Conservation (phyloP, 2,888 invertebrate species). For the Chelonus formosanus region DNA sequence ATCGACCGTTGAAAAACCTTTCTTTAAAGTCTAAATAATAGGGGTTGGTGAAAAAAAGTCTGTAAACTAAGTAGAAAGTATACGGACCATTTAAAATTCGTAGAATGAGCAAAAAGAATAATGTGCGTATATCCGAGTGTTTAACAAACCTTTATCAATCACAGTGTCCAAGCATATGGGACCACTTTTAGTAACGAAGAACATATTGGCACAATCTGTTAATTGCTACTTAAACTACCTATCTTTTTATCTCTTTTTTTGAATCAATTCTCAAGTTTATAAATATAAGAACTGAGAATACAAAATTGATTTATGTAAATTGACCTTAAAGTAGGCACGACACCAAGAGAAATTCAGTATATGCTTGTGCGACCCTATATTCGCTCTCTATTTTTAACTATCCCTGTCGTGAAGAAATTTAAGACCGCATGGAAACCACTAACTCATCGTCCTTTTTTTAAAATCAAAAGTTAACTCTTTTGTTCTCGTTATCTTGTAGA, state of each 20-base stretch:
- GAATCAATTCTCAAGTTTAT: neutral
- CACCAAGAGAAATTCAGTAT: constrained; percentile 13
- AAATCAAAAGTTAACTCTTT: constrained; percentile 7
- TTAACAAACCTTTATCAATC: too few species aligned
- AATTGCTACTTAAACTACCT: too few species aligned
- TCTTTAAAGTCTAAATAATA: constrained; percentile 3
- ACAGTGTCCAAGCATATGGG: too few species aligned
- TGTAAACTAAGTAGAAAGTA: too few species aligned
- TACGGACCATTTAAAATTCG: too few species aligned
- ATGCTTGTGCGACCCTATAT: constrained; percentile 7
- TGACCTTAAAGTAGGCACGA: constrained; percentile 11
- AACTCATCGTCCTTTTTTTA: constrained; percentile 18
- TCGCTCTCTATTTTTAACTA: constrained; percentile 52
- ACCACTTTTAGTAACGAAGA: too few species aligned
- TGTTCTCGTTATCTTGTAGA: constrained; percentile 1
- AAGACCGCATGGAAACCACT: constrained; percentile 43
- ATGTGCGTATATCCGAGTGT: too few species aligned
- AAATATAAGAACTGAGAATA: constrained; percentile 5
- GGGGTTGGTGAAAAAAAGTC: neutral
- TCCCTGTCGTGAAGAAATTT: constrained; percentile 52
- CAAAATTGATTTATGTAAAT: constrained; percentile 20
- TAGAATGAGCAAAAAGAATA: too few species aligned
- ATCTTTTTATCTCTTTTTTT: too few species aligned
- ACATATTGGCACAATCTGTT: too few species aligned
- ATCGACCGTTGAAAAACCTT: neutral